Conservation (phyloP, 2,113 vertebrate genomes). For the Centropus unirufus region DNA sequence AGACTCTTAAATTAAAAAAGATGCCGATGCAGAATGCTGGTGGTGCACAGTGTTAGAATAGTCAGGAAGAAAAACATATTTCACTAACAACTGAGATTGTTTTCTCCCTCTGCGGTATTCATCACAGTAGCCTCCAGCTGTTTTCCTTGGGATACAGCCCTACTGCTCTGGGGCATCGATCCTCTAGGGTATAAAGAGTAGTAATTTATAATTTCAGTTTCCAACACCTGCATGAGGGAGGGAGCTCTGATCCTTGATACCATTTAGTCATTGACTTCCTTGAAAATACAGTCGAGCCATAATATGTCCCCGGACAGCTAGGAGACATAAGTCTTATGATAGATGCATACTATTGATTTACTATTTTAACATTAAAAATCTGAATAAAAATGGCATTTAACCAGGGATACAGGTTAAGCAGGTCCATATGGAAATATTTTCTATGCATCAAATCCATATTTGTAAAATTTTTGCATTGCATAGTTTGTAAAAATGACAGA, state of each 20-base stretch:
- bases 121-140: conserved; percentile 6
- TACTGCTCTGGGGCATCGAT: background rate
- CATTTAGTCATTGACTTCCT: background rate
- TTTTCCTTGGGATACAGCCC: background rate
- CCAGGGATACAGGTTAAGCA: background rate
- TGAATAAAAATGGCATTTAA: conserved; percentile 4
- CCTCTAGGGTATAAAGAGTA: background rate
- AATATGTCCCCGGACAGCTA: background rate
- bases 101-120: background rate
- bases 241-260: background rate
- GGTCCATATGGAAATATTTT: conserved; percentile 42
- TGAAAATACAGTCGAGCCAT: background rate
- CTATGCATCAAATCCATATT: background rate
- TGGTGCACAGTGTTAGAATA: background rate
- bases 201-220: conserved; percentile 32
- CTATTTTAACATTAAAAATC: background rate
- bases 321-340: conserved; percentile 40
- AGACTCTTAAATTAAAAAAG: background rate
- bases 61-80: background rate
- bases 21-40: background rate
- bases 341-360: conserved; percentile 23
- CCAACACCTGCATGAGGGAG: conserved; percentile 24
- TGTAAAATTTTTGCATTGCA: background rate
- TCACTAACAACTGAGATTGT: background rate
- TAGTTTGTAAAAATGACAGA: background rate